These are phyloP conservation scores for Raphicerus campestris DNA, from an alignment of 2,113 vertebrate species.

Conservation along the genomic window DNA sequence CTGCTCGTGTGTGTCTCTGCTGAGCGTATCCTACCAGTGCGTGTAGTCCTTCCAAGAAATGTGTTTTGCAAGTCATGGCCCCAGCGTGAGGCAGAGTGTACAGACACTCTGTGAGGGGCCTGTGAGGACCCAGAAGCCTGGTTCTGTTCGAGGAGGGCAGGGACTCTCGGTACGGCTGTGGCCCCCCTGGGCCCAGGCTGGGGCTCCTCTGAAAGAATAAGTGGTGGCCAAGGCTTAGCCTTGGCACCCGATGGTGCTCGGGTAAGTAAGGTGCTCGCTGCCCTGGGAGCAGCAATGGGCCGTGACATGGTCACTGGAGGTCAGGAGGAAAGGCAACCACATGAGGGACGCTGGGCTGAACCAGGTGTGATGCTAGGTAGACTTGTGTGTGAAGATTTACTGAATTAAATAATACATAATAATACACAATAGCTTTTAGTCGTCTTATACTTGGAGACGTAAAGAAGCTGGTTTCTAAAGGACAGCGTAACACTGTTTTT, in stretches of 20 bases:
- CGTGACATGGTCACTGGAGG: neutral
- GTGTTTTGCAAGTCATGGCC: neutral
- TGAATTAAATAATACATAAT: neutral
- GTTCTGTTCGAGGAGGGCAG: rapidly evolving
- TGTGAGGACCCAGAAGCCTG: neutral
- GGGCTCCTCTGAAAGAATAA: neutral
- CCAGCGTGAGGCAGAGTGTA: neutral
- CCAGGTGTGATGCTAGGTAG: neutral
- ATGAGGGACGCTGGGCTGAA: neutral
- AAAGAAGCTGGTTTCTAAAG: neutral
- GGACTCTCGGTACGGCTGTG: neutral
- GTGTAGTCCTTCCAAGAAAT: neutral
- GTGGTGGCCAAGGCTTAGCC: neutral
- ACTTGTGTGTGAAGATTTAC: neutral
- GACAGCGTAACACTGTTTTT: neutral
- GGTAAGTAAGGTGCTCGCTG: neutral
- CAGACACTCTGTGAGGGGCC: neutral
- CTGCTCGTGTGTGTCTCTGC: neutral
- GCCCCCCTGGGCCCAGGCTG: no score
- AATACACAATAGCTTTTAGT: neutral
- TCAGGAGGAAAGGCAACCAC: neutral
- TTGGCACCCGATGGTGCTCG: no score
- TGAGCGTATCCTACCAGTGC: rapidly evolving
- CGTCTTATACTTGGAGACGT: neutral
- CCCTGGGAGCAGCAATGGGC: no score